Percentiles rank a stretch among this genome's conserved stretches.
Evolutionary conservation across 2,888 invertebrate species (phyloP).

Genomic region (Troides helena): DNA sequence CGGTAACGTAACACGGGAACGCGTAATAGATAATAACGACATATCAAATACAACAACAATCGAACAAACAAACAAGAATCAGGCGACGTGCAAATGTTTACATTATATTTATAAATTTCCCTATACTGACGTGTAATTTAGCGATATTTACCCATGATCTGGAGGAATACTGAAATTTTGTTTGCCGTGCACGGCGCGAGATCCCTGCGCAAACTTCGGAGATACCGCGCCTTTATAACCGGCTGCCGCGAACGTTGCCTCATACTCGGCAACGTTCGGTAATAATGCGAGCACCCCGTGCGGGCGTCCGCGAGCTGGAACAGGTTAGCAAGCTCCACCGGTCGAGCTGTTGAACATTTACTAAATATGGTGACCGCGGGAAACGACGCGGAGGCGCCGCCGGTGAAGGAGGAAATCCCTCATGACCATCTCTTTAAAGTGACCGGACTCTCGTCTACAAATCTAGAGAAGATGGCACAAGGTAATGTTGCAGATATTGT

Average conservation of each 20-base stretch:
- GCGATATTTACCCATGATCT: slow-evolving; percentile 38
- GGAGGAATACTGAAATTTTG: slow-evolving; percentile 50
- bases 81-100: slow-evolving; percentile 30
- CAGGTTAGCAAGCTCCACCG: not conserved
- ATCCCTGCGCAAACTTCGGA: slow-evolving; percentile 51
- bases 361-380: slow-evolving; percentile 47
- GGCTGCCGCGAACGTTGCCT: slow-evolving; percentile 30
- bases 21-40: not conserved
- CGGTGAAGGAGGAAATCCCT: slow-evolving; percentile 57
- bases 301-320: not conserved
- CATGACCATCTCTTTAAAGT: slow-evolving; percentile 69
- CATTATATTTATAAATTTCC: slow-evolving; percentile 31
- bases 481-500: slow-evolving; percentile 43
- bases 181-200: slow-evolving; percentile 42
- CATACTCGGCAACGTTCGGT: slow-evolving; percentile 31
- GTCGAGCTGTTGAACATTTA: not conserved
- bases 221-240: slow-evolving; percentile 45
- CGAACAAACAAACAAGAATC: slow-evolving; percentile 30
- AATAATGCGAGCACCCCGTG: slow-evolving; percentile 31
- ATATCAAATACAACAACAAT: slow-evolving; percentile 10
- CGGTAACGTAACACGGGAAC: no score
- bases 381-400: slow-evolving; percentile 50
- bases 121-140: slow-evolving; percentile 33
- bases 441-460: slow-evolving; percentile 64
- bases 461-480: slow-evolving; percentile 67